Evolutionary conservation across 2,888 invertebrate genomes (phyloP).

Genomic region (Eueremaeus valkanovi): DNA sequence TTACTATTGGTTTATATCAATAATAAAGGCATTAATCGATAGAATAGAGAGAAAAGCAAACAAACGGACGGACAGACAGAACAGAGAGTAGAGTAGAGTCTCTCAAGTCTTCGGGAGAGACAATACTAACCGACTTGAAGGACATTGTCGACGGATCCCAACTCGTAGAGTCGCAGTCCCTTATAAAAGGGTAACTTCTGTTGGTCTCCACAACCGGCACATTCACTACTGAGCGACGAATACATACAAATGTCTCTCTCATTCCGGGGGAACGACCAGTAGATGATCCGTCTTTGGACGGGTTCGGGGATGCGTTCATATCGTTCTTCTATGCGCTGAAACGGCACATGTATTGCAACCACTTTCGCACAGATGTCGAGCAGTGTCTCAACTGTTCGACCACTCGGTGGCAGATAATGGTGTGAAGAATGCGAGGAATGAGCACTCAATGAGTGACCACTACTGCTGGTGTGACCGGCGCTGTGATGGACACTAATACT

Average conservation of each 20-base stretch:
- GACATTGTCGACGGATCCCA: slow-evolving; percentile 75
- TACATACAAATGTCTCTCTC: slow-evolving; percentile 86
- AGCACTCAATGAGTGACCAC: background rate
- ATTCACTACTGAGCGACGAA: slow-evolving; percentile 59
- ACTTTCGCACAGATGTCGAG: slow-evolving; percentile 77
- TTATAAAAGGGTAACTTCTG: slow-evolving; percentile 70
- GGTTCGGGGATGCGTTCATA: slow-evolving; percentile 83
- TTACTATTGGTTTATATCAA: background rate
- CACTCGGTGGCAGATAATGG: background rate
- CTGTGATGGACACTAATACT: background rate
- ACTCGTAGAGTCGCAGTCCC: slow-evolving; percentile 75
- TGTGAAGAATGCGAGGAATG: background rate
- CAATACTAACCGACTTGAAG: slow-evolving; percentile 70
- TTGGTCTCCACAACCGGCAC: slow-evolving; percentile 13
- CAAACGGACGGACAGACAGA: background rate
- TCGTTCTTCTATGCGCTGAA: slow-evolving; percentile 78
- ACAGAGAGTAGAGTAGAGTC: too few species aligned
- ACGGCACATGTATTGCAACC: slow-evolving; percentile 77
- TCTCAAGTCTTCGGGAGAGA: background rate
- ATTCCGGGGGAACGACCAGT: slow-evolving; percentile 82
- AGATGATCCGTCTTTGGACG: slow-evolving; percentile 78
- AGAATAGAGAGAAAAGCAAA: background rate
- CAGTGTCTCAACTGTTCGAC: slow-evolving; percentile 59
- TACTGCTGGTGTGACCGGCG: background rate
- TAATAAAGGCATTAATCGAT: background rate